These are phyloP conservation scores for Pampus argenteus DNA, from an alignment of 2,797 vertebrate species.

Conservation along the genomic window DNA sequence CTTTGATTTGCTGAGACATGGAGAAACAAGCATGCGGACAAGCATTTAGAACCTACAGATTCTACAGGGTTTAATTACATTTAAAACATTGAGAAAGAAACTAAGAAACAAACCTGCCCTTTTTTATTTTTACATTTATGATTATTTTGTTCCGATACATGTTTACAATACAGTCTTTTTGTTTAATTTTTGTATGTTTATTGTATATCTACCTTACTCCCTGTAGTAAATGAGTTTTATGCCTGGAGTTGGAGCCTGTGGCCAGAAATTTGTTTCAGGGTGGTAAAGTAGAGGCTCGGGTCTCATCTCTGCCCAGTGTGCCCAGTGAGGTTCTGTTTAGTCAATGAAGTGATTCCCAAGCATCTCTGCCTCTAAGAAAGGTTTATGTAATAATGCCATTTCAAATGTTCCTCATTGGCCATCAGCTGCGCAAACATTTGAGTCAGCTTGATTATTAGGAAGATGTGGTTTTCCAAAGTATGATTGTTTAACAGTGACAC, in stretches of 20 bases:
- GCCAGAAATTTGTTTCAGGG: neutral
- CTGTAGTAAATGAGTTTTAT: neutral
- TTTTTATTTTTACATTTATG: conserved; percentile 5
- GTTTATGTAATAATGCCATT: no score
- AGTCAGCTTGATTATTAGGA: no score
- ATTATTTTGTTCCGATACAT: conserved; percentile 6
- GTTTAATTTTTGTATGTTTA: neutral
- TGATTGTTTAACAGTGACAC: no score
- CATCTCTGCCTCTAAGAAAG: no score
- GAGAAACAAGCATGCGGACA: conserved; percentile 27
- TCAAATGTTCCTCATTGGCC: no score
- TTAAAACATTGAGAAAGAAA: neutral
- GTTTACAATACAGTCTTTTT: conserved; percentile 5
- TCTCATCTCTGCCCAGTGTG: neutral
- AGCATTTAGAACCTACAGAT: conserved; percentile 2
- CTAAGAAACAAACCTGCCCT: conserved; percentile 11
- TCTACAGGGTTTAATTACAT: neutral
- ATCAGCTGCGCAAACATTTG: no score
- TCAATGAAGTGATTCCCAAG: no score
- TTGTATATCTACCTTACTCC: neutral
- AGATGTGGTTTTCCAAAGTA: no score
- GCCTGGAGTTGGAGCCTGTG: neutral
- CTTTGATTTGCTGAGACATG: conserved; percentile 7
- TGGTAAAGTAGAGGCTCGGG: neutral
- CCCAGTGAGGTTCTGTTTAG: neutral